A percentile compares a stretch with the other conserved stretches of the same genome.
These are phyloP conservation scores for Trematomus loennbergii DNA, from an alignment of 2,113 vertebrate species.

Conservation along the genomic window DNA sequence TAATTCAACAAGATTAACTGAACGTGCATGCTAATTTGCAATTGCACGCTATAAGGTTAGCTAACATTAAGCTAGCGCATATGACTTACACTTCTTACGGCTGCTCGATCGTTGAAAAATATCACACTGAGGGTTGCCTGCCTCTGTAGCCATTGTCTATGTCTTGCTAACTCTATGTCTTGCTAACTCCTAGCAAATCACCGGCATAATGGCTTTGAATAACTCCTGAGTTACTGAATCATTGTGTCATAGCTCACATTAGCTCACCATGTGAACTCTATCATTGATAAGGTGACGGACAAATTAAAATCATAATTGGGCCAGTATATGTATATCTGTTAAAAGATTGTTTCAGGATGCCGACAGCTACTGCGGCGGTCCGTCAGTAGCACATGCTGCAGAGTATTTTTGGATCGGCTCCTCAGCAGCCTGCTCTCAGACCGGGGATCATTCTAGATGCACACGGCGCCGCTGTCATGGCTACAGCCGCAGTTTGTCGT, in stretches of 20 bases:
- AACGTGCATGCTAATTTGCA: not conserved
- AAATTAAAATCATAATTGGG: not conserved
- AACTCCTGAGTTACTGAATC: not conserved
- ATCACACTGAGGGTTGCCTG: not conserved
- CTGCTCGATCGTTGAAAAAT: not conserved
- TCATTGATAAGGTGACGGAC: not conserved
- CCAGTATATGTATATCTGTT: not conserved
- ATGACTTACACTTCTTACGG: not conserved
- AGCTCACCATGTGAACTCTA: not conserved
- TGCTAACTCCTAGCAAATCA: not conserved
- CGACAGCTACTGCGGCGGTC: not conserved
- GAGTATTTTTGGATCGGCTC: constrained; percentile 44
- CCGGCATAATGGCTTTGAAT: no score
- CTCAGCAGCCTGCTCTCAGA: constrained; percentile 2
- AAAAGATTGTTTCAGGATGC: not conserved
- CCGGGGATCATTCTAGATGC: constrained; percentile 71
- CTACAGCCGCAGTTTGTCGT: constrained; percentile 41
- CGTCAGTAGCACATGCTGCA: constrained; percentile 39
- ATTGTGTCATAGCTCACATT: not conserved
- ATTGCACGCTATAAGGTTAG: constrained; percentile 33
- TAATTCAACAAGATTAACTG: not conserved
- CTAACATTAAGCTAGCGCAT: constrained; percentile 35
- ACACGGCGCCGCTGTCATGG: constrained; percentile 57
- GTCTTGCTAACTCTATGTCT: accelerated
- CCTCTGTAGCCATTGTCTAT: not conserved